These are phyloP conservation scores for Ramphastos sulfuratus DNA, from an alignment of 2,113 vertebrate genomes.

Conservation along the genomic window DNA sequence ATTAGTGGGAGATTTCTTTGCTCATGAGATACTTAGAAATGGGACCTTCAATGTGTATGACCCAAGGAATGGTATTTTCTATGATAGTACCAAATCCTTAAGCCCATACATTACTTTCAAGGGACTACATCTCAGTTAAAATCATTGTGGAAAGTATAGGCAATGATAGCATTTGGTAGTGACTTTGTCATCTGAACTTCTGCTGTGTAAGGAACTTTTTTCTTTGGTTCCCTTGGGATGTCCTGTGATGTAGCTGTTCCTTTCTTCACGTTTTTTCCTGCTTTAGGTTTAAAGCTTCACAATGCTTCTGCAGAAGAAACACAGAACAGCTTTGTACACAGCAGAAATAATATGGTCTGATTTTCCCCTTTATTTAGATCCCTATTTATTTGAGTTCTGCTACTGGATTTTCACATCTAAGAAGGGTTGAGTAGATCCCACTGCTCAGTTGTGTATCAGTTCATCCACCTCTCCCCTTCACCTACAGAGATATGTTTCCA, in stretches of 20 bases:
- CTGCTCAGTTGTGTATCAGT: neutral
- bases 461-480: no score
- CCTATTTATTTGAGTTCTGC: neutral
- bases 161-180: neutral
- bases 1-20: neutral
- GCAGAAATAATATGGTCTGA: neutral
- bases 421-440: neutral
- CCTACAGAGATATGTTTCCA: neutral
- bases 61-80: neutral
- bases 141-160: neutral
- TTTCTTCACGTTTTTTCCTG: neutral
- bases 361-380: neutral
- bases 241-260: neutral
- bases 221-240: neutral
- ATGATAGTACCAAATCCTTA: neutral
- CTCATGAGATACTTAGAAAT: neutral
- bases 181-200: neutral
- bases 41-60: neutral
- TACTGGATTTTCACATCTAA: neutral
- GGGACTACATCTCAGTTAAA: neutral
- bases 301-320: neutral
- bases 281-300: neutral
- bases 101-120: neutral
- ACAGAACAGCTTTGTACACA: neutral
- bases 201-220: neutral